phyloP scores from a whole-genome alignment of 1,140 invertebrate species.

The Drosophila oshimai region DNA sequence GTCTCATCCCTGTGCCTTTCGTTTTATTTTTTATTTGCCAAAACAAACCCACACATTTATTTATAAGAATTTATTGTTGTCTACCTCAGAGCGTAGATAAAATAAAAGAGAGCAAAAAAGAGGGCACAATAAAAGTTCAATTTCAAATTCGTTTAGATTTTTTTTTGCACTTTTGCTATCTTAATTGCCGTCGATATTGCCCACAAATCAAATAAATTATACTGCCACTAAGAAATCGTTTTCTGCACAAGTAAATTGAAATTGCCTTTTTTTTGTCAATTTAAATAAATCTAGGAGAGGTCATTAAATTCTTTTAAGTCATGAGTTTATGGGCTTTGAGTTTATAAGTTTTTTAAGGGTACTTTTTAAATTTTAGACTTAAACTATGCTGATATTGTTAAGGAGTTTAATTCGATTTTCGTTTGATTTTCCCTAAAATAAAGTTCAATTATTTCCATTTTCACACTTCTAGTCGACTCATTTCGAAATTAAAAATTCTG shows the following conservation, averaged over 20 bases:
- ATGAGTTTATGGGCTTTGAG: no score
- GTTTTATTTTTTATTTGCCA: constrained; percentile 42
- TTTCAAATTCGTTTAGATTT: constrained; percentile 54
- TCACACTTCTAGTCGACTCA: no score
- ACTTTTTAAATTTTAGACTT: no score
- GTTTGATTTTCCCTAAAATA: no score
- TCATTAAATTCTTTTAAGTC: no score
- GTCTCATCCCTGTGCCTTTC: constrained; percentile 4
- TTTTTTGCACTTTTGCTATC: constrained; percentile 25
- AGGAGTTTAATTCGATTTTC: no score
- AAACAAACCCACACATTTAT: constrained; percentile 35
- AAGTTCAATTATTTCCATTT: no score
- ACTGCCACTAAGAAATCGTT: constrained; percentile 2
- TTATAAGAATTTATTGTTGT: constrained; percentile 76
- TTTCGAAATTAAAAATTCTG: background rate
- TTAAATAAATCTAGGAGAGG: constrained; percentile 20
- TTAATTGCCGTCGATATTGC: constrained; percentile 64
- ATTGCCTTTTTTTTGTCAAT: constrained; percentile 10
- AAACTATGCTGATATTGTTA: no score
- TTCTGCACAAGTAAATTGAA: constrained; percentile 20
- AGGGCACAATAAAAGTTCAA: constrained; percentile 53
- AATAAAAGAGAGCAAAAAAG: constrained; percentile 13
- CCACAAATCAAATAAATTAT: constrained; percentile 56
- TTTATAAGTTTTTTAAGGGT: no score
- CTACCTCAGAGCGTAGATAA: constrained; percentile 71